These are phyloP conservation scores for Agrochola lota DNA, from an alignment of 2,888 invertebrate species.

Conservation along the genomic window DNA sequence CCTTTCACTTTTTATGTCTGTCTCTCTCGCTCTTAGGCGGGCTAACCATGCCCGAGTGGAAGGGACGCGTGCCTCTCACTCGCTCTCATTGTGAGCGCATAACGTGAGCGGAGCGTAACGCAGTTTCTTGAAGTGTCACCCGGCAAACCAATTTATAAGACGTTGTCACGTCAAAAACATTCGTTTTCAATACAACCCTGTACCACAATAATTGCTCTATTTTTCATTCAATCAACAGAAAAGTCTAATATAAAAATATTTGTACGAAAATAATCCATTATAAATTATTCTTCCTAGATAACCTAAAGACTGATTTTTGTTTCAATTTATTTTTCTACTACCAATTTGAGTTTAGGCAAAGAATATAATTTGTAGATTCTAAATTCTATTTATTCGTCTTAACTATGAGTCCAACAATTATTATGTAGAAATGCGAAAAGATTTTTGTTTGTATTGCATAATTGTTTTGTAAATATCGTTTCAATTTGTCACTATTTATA, in stretches of 20 bases:
- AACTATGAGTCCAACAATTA: not conserved
- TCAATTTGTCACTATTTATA: not conserved
- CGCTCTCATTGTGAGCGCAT: no score
- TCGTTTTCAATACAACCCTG: not conserved
- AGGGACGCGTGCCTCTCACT: no score
- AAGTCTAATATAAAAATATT: slow-evolving; percentile 6
- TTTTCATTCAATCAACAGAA: slow-evolving; percentile 1
- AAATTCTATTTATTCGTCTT: slow-evolving; percentile 8
- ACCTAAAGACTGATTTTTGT: slow-evolving; percentile 73
- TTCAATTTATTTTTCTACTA: slow-evolving; percentile 60
- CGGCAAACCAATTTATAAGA: no score
- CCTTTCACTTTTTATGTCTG: no score
- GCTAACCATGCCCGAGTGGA: no score
- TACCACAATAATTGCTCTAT: not conserved
- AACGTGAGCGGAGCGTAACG: no score
- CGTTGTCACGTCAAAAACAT: no score
- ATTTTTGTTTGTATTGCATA: slow-evolving; percentile 3
- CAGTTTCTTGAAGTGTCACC: no score
- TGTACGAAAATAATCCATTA: slow-evolving; percentile 33
- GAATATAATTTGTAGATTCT: slow-evolving; percentile 23
- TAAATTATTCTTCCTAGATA: slow-evolving; percentile 69
- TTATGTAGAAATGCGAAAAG: not conserved
- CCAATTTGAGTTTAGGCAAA: slow-evolving; percentile 36
- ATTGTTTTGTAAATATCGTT: not conserved
- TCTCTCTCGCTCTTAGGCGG: no score